Base-by-base conservation (phyloP, 2,888 invertebrate species). In the Drosophila colorata region DNA sequence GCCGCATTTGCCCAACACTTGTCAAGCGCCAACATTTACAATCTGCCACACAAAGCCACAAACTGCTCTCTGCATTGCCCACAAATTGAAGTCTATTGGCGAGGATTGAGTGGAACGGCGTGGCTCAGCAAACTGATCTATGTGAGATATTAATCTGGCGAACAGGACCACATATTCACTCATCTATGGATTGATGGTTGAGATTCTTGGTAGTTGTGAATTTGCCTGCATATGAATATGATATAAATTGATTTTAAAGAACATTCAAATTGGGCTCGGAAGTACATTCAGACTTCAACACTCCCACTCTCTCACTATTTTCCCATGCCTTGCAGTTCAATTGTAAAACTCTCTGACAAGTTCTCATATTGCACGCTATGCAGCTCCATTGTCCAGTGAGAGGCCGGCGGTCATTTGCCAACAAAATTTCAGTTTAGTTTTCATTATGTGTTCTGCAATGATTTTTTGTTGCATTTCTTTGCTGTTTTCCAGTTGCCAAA, bases 361-460 rank as follows among this genome's bases (percentile, higher is more conserved):
- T 44, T 40, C 40, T 58, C 55, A 74, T 52, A 51, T 55, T 58
- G 67, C 61, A 59, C 51, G 38, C 43, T n/a, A n/a, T 57, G 18
- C 18, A 37, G 47, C 52, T 65, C 55, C 47, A 74, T 73, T 69
- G 69, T 59, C 53, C 53, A 43, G 20, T 46, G 40, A 14, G 25
- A 53, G 40, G 13, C 40, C 48, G 31, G 52, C 31, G 48, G 46
- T 7, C 41, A 65, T 74, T 66, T 52, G 49, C 41, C 23, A 46
- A 41, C 56, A 41, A 40, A 38, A 44, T 67, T 67, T 71, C 59
- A 52, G 43, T 70, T 64, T 55, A 55, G 46, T 18, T 73, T 69
- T 60, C 51, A 55, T 78, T 64, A 72, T 47, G 61, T 58, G 75
- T 9, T 53, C 13, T 14, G 23, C 13, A 52, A 41, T 7, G 33